These are phyloP conservation scores for Cephus spinipes DNA, from an alignment of 2,888 invertebrate species.

Conservation along the genomic window DNA sequence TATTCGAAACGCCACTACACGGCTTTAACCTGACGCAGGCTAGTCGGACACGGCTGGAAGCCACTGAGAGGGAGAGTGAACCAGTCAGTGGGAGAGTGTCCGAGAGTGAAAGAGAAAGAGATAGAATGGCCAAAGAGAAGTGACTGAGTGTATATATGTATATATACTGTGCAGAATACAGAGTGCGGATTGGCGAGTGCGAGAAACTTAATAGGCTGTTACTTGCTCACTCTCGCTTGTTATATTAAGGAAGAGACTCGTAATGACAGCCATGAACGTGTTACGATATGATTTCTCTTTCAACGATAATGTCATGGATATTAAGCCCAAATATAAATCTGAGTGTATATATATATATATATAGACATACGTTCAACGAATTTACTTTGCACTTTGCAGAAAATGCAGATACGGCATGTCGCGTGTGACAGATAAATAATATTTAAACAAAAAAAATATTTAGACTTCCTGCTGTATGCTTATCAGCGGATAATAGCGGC, in stretches of 20 bases:
- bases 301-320: neutral
- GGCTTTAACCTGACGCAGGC: too few relatives aligned
- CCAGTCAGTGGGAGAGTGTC: neutral
- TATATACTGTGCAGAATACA: slow-evolving; percentile 6
- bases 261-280: neutral
- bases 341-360: too few relatives aligned
- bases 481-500: neutral
- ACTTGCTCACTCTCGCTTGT: neutral
- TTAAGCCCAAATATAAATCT: neutral
- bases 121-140: slow-evolving; percentile 20
- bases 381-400: neutral
- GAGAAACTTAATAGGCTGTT: neutral
- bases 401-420: neutral
- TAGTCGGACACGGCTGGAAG: neutral
- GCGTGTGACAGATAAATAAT: neutral
- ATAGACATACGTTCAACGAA: neutral
- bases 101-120: slow-evolving; percentile 18
- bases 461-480: neutral
- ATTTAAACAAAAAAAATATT: neutral
- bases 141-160: neutral
- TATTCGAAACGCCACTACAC: too few relatives aligned
- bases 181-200: slow-evolving; percentile 5
- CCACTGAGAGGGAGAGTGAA: neutral
- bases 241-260: neutral
- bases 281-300: neutral